Evolutionary conservation across 1,140 invertebrate species (phyloP).

Genomic region (Drosophila insularis): DNA sequence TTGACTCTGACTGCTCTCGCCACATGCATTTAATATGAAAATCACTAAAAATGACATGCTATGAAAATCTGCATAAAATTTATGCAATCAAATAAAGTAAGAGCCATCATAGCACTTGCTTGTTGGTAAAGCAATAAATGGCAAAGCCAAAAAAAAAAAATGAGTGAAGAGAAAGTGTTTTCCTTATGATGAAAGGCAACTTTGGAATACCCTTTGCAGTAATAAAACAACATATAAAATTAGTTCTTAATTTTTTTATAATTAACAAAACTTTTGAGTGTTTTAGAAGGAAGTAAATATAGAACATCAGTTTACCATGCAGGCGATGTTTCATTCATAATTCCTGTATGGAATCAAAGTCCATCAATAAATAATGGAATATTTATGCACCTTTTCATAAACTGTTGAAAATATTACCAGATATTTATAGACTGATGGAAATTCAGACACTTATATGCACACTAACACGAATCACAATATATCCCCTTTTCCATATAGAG

Average conservation of each 20-base stretch:
- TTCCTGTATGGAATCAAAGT: too few species aligned
- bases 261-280: too few species aligned
- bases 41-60: conserved; percentile 72
- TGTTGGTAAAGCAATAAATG: conserved; percentile 18
- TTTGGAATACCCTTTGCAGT: neutral
- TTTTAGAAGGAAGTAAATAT: too few species aligned
- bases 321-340: too few species aligned
- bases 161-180: neutral
- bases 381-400: too few species aligned
- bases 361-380: too few species aligned
- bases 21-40: conserved; percentile 71
- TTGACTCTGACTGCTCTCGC: neutral
- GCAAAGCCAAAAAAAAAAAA: neutral
- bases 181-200: neutral
- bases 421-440: too few species aligned
- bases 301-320: too few species aligned
- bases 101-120: conserved; percentile 16
- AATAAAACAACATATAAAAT: too few species aligned
- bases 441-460: too few species aligned
- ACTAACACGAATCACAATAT: neutral
- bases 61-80: conserved; percentile 73
- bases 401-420: too few species aligned
- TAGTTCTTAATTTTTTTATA: too few species aligned
- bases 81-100: conserved; percentile 71
- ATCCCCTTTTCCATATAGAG: neutral